These are phyloP conservation scores for Diplodus puntazzo DNA, from an alignment of 2,797 vertebrate species.

Conservation along the genomic window DNA sequence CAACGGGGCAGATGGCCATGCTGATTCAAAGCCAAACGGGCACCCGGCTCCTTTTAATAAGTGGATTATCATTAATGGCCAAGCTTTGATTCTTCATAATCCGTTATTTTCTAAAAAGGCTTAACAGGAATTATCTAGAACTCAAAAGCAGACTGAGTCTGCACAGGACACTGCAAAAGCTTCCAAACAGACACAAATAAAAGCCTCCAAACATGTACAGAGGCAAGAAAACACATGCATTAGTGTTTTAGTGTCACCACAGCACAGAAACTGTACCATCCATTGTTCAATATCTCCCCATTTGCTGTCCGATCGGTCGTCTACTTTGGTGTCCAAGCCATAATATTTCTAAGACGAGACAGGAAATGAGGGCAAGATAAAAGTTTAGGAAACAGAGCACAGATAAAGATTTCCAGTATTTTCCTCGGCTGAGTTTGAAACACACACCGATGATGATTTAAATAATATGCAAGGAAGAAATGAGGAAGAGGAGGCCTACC, in stretches of 20 bases:
- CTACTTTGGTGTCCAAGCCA: conserved; percentile 86
- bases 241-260: conserved; percentile 9
- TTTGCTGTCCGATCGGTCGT: conserved; percentile 85
- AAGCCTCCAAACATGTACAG: conserved; percentile 6
- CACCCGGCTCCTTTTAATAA: conserved; percentile 55
- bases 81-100: conserved; percentile 67
- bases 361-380: conserved; percentile 28
- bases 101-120: conserved; percentile 57
- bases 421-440: not conserved
- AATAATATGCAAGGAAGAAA: conserved; percentile 12
- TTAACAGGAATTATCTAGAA: conserved; percentile 58
- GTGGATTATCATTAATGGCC: conserved; percentile 67
- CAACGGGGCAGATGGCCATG: conserved; percentile 59
- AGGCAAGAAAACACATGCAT: conserved; percentile 15
- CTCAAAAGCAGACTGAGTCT: conserved; percentile 5
- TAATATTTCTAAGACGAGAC: conserved; percentile 91
- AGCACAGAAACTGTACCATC: conserved; percentile 90
- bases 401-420: conserved; percentile 1
- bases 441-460: not conserved
- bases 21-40: conserved; percentile 52
- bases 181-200: not conserved
- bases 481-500: conserved; percentile 86
- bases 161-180: conserved; percentile 5
- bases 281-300: conserved; percentile 98
- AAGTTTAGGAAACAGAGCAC: conserved; percentile 5